Base-by-base conservation (phyloP, 2,888 invertebrate genomes). In the Luffia ferchaultella region DNA sequence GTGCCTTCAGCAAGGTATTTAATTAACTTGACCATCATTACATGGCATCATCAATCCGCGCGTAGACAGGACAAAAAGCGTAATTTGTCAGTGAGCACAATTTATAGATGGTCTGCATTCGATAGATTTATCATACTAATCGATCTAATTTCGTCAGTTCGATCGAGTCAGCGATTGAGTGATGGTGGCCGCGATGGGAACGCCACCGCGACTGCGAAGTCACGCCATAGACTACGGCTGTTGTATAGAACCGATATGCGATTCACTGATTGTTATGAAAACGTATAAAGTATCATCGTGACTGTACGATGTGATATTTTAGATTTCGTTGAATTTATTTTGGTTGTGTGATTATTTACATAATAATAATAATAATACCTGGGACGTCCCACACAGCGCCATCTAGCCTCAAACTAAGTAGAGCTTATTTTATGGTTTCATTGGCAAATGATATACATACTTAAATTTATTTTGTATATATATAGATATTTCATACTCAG, bases 131-230 rank as follows among this genome's bases (percentile, higher is more conserved):
- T 82, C 79, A 76, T 68, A 69, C 74, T 78, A 78, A 80, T 82
- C 78, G 80, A 82, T 82, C 78, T 79, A 74, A 79, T 80, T 80
- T 80, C 79, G 73, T 79, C 80, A 75, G 71, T 68, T 78, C 70
- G 63, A 20, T 62, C 68, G 67, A 44, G 49, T 19, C 30, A 30
- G 30, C 19, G 49, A 16, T 70, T 77, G 76, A 76, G 73, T 75
- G 76, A 76, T 72, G 73, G 70, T 68, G 71, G 67, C 62, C 70
- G 71, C 67, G 76, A 76, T 79, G 82, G 82, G 80, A 80, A 79
- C 75, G 75, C 75, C 77, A 76, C 74, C 64, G 70, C 70, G 65
- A 64, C 63, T 76, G 79, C 78, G 62, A 62, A 68, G 80, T 82
- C 80, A 80, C 76, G 64, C 67, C 66, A 68, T 59, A 73, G 77